phyloP scores from a whole-genome alignment of 2,888 invertebrate species.

The Tenthredo distinguenda region DNA sequence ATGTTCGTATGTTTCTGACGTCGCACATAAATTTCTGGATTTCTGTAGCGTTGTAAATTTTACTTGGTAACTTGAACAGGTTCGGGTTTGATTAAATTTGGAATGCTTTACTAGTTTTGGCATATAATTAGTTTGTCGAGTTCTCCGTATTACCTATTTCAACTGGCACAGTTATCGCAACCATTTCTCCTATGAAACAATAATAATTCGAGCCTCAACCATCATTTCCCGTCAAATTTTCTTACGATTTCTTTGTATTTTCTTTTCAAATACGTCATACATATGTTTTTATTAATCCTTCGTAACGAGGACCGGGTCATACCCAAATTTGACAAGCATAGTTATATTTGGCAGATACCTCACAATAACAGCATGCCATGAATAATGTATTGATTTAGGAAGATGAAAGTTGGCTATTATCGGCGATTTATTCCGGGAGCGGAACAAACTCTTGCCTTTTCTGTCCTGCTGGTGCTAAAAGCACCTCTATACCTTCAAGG shows the following conservation, averaged over 20 bases:
- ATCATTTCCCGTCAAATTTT: neutral
- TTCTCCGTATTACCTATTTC: neutral
- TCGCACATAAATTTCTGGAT: too few relatives aligned
- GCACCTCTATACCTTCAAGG: neutral
- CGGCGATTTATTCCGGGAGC: neutral
- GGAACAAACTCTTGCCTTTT: neutral
- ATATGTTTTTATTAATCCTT: too few relatives aligned
- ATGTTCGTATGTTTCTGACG: neutral
- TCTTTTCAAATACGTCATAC: neutral
- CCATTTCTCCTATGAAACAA: neutral
- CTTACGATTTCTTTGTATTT: neutral
- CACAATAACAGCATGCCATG: neutral
- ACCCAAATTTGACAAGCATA: neutral
- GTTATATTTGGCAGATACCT: too few relatives aligned
- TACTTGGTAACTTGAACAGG: conserved; percentile 1
- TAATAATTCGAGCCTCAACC: neutral
- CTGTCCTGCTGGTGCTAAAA: neutral
- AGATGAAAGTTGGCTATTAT: neutral
- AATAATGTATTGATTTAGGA: neutral
- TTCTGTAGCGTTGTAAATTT: neutral
- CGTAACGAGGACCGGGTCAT: neutral
- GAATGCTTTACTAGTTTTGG: neutral
- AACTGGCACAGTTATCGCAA: neutral
- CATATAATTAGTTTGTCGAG: conserved; percentile 21
- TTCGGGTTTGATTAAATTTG: conserved; percentile 14